Evolutionary conservation across 2,113 vertebrate species (phyloP), one percentile per base, ranked within the genome.

Genomic region (Neomonachus schauinslandi): DNA sequence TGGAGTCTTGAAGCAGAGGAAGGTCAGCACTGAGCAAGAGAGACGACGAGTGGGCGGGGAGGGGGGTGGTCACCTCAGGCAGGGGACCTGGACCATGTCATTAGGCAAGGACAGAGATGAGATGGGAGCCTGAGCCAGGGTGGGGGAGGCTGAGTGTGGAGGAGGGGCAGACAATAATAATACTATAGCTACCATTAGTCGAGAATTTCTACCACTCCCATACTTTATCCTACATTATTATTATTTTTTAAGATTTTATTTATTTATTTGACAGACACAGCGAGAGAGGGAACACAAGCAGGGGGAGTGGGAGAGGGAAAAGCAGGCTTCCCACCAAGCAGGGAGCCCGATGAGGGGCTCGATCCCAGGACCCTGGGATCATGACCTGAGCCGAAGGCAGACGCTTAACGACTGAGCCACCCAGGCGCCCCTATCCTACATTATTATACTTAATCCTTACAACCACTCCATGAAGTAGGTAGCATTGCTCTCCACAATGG

Each of bases 21-120:
- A 19, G 49, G 13, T 46, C 1, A 16, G 31, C 0, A 2, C 11
- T 1, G 36, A 49, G 36, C 61, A 16, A 80, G 51, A 39, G 14
- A 36, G 51, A 49, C 0, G 5, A 59, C 12, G 63, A 33, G 2
- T 5, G 4, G 11, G 77, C 0, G 21, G 19, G n/a, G 10, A 9
- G 46, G 16, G 12, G 24, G 46, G 11, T 1, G 6, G 15, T 69
- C 3, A 33, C 33, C 57, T 88, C 63, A 39, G 49, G 53, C 21
- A 46, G 39, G 13, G 55, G 31, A 22, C 12, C n/a, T 24, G 9
- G 42, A 77, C 8, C 46, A 7, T 63, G 12, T 61, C 51, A 14
- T 24, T 26, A 82, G 79, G 39, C 33, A 74, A 89, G 42, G 42
- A 63, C 7, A 22, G 86, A 42, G 77, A 24, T 2, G 24, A 79